Conservation (phyloP, 2,888 invertebrate species). For the Stenurella melanura region DNA sequence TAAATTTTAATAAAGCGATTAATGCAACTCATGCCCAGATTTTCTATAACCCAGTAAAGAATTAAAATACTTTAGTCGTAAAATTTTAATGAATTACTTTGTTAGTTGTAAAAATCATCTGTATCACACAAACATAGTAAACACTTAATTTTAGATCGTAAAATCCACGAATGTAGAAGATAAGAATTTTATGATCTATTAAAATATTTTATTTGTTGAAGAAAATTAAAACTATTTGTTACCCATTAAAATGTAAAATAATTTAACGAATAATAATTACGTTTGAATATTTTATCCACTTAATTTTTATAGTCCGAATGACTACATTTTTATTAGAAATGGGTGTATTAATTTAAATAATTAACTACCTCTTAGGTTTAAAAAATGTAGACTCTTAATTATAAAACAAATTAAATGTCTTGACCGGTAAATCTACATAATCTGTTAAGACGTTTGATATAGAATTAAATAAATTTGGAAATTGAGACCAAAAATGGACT, state of each 20-base stretch:
- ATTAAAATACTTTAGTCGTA: conserved; percentile 7
- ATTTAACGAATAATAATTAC: conserved; percentile 3
- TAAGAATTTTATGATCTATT: conserved; percentile 3
- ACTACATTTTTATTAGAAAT: background rate
- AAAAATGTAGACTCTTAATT: background rate
- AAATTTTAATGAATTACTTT: conserved; percentile 1
- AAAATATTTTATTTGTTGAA: conserved; percentile 7
- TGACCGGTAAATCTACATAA: background rate
- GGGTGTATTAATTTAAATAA: background rate
- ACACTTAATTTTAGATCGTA: background rate
- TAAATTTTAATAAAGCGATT: conserved; percentile 1
- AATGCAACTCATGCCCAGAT: background rate
- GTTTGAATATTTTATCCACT: conserved; percentile 1
- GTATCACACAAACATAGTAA: conserved; percentile 7
- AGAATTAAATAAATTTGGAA: background rate
- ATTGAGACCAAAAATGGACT: too few relatives aligned
- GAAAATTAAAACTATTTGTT: conserved; percentile 7
- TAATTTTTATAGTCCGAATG: background rate
- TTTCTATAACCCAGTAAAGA: background rate
- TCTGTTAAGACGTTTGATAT: background rate
- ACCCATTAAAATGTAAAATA: conserved; percentile 7
- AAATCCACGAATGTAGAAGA: conserved; percentile 1
- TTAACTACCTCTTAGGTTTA: background rate
- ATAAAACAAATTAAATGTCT: background rate
- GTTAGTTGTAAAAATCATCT: conserved; percentile 1